A percentile compares a stretch with the other conserved stretches of the same genome.
These are phyloP conservation scores for Microctonus aethiopoides DNA, from an alignment of 2,888 invertebrate species.

Conservation along the genomic window DNA sequence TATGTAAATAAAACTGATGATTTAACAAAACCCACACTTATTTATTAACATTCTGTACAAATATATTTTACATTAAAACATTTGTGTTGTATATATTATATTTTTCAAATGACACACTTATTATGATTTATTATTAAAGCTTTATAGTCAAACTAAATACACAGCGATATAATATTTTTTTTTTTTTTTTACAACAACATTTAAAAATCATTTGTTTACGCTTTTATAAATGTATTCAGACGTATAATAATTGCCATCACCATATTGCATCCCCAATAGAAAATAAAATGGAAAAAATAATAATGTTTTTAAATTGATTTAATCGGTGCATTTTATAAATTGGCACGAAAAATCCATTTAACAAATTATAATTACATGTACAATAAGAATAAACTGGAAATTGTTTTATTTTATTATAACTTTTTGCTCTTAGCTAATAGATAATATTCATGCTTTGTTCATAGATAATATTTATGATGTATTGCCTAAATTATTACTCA, in stretches of 20 bases:
- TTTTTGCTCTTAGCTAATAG: no score
- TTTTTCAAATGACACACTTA: conserved; percentile 30
- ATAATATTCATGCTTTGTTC: no score
- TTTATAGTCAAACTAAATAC: not conserved
- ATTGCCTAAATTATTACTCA: not conserved
- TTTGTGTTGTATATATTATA: conserved; percentile 28
- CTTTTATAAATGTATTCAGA: not conserved
- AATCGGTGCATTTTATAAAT: not conserved
- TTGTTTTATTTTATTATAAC: no score
- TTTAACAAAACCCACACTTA: conserved; percentile 63
- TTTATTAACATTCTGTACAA: conserved; percentile 66
- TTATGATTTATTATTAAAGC: conserved; percentile 2
- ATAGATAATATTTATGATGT: no score
- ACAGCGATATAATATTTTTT: no score
- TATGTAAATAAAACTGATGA: conserved; percentile 16
- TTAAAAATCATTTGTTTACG: not conserved
- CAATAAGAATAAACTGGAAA: not conserved
- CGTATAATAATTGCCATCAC: not conserved
- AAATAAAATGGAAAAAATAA: not conserved
- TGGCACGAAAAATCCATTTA: not conserved
- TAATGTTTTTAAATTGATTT: not conserved
- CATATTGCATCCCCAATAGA: not conserved
- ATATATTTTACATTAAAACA: conserved; percentile 64
- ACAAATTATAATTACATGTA: not conserved
- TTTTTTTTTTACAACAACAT: not conserved